Conservation (phyloP, 2,888 invertebrate genomes). For the Xanthia togata region DNA sequence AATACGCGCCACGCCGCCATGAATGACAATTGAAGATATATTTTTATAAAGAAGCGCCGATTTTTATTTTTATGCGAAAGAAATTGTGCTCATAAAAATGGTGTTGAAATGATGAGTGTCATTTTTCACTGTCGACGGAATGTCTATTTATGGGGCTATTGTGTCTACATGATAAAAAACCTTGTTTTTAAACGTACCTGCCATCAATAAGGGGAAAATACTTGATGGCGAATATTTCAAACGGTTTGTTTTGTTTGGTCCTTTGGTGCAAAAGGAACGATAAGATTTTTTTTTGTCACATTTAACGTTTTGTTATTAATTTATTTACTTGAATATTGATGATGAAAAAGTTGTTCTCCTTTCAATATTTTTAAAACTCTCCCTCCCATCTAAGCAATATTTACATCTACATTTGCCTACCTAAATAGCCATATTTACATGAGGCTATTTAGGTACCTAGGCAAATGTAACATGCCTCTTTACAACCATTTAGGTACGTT, state of each 20-base stretch:
- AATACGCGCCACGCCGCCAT: constrained; percentile 89
- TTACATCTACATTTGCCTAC: neutral
- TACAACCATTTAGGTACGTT: neutral
- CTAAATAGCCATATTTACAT: neutral
- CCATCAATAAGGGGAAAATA: constrained; percentile 59
- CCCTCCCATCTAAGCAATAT: neutral
- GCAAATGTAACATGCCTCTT: neutral
- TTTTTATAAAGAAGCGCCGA: constrained; percentile 88
- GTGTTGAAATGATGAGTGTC: constrained; percentile 89
- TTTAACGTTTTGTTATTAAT: constrained; percentile 1
- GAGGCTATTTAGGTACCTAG: no score
- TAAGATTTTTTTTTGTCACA: constrained; percentile 6
- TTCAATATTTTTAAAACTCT: neutral
- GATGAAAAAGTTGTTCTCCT: neutral
- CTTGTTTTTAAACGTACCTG: constrained; percentile 70
- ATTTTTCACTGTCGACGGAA: constrained; percentile 88
- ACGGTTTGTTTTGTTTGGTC: constrained; percentile 43
- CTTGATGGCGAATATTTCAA: constrained; percentile 47
- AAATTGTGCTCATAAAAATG: constrained; percentile 89
- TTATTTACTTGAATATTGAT: neutral
- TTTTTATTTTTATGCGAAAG: constrained; percentile 90
- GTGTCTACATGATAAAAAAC: constrained; percentile 81
- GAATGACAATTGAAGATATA: constrained; percentile 91
- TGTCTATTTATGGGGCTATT: constrained; percentile 87
- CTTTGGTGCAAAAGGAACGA: constrained; percentile 3